Evolutionary conservation across 2,797 vertebrate genomes (phyloP), one percentile per base, ranked within the genome.

Genomic region (Gadopsis bispinosus): DNA sequence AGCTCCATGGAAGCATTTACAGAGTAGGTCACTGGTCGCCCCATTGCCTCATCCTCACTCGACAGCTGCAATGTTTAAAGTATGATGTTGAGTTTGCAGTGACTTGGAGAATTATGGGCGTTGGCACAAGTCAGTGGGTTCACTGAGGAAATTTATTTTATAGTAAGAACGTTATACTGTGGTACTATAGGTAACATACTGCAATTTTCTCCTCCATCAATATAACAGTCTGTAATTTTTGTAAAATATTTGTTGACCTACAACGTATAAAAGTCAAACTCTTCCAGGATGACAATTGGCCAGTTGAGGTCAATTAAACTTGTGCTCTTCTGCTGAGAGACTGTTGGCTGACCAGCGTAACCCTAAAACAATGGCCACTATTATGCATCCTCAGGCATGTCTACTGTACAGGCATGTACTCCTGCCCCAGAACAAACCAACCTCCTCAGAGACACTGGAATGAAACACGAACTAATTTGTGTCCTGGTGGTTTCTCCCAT

Each of bases 381-480:
- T 90, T 88, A 86, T 89, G 62, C 75, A 80, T 86, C 55, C 19
- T 79, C 67, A 82, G 83, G 73, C 79, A 69, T 71, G 56, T 83
- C 81, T 69, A 76, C 71, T 82, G 69, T 76, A 81, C 54, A 82
- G 79, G 53, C 77, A 68, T 10, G 51, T 72, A 79, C 75, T 73
- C 69, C 75, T 83, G 69, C 63, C 76, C 60, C 67, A 80, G 65
- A 83, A 87, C 81, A 88, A 90, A 86, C 87, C 85, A 69, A 55
- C 56, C 75, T 84, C 83, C 85, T 87, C 74, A 79, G 81, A 88
- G 88, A 91, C 83, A 70, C 77, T 82, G 67, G 83, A 89, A 87
- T 75, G 81, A 91, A 91, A 92, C 84, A 84, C 83, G 75, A 90
- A 91, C 85, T 83, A 81, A 91, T 93, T 88, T 88, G 79, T 67